A percentile compares a stretch with the other conserved stretches of the same genome.
phyloP scores from a whole-genome alignment of 2,113 vertebrate genomes.

The Carettochelys insculpta region DNA sequence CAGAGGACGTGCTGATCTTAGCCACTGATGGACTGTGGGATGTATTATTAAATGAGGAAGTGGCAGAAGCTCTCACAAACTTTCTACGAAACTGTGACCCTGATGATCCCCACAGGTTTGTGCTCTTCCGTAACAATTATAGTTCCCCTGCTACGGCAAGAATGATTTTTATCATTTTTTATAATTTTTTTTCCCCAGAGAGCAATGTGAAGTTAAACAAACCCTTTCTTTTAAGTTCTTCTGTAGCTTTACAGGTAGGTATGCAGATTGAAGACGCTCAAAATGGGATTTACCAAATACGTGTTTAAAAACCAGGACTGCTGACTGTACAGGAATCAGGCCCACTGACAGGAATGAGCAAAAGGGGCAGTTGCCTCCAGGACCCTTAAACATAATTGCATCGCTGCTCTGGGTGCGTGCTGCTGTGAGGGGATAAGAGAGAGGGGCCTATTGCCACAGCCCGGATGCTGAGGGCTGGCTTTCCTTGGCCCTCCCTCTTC shows the following conservation, averaged over 20 bases:
- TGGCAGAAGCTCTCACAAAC: constrained; percentile 88
- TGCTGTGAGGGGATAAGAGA: no score
- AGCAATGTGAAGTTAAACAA: not conserved
- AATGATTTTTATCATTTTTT: not conserved
- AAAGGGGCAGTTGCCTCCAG: no score
- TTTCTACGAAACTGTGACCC: constrained; percentile 97
- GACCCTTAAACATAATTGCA: no score
- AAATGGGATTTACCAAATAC: not conserved
- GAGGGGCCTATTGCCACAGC: no score
- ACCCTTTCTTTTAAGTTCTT: not conserved
- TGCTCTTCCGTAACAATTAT: not conserved
- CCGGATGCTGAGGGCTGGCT: no score
- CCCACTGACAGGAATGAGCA: no score
- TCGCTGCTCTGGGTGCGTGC: no score
- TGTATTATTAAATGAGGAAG: constrained; percentile 95
- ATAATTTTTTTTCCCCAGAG: not conserved
- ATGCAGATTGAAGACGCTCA: not conserved
- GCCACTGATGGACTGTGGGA: constrained; percentile 98
- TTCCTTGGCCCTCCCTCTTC: no score
- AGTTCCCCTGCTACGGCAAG: not conserved
- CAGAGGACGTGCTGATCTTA: constrained; percentile 92
- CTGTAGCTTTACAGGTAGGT: not conserved
- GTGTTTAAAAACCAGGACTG: not conserved
- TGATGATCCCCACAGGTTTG: constrained; percentile 94
- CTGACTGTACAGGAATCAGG: fast-evolving